Conservation (phyloP, 2,888 invertebrate genomes). For the Bombylius major region DNA sequence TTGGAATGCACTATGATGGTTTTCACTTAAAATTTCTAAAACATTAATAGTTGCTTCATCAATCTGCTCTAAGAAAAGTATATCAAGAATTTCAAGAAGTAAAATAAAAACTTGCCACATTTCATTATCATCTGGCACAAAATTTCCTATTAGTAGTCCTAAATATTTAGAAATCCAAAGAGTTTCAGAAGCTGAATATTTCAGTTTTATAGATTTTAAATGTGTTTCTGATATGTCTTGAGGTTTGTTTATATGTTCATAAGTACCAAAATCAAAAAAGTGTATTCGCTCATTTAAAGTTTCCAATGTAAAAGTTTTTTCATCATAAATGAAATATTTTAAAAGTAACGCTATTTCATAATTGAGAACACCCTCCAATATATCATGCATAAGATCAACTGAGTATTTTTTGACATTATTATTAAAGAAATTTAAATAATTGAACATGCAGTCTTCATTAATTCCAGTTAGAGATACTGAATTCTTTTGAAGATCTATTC, state of each 20-base stretch:
- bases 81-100: background rate
- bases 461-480: constrained; percentile 7
- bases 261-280: background rate
- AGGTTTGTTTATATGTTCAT: background rate
- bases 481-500: background rate
- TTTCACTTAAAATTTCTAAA: background rate
- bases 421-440: constrained; percentile 9
- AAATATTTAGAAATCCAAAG: background rate
- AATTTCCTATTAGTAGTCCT: background rate
- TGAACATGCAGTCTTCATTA: constrained; percentile 10
- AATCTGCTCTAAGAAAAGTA: no score
- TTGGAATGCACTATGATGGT: background rate
- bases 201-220: background rate
- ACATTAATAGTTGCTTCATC: no score
- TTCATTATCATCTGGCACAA: background rate
- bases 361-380: background rate
- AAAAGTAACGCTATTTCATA: constrained; percentile 8
- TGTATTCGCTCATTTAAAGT: background rate
- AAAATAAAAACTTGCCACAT: no score
- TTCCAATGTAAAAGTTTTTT: constrained; percentile 1
- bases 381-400: constrained; percentile 15
- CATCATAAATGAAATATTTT: constrained; percentile 1
- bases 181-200: background rate
- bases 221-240: background rate
- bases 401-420: constrained; percentile 10